phyloP scores from a whole-genome alignment of 2,797 vertebrate genomes.

The Macropus fuliginosus region DNA sequence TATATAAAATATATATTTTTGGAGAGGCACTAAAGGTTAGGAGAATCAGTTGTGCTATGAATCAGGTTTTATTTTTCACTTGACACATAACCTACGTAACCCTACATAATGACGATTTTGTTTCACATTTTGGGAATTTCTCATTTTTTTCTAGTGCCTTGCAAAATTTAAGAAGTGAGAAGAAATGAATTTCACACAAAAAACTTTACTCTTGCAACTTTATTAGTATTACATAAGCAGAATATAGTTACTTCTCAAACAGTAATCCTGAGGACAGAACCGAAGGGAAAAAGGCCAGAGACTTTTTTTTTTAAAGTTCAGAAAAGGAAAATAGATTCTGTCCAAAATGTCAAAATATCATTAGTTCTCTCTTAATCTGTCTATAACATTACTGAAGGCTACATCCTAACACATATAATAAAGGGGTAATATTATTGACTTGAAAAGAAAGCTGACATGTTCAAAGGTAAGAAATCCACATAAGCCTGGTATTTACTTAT shows the following conservation, averaged over 20 bases:
- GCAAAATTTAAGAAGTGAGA: constrained; percentile 18
- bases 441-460: constrained; percentile 26
- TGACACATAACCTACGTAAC: constrained; percentile 1
- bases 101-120: constrained; percentile 17
- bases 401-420: background rate
- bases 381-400: constrained; percentile 47
- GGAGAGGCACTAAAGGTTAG: background rate
- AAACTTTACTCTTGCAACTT: constrained; percentile 75
- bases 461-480: constrained; percentile 53
- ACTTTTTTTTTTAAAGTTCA: background rate
- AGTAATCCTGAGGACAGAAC: constrained; percentile 30
- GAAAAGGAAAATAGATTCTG: constrained; percentile 37
- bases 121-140: constrained; percentile 26
- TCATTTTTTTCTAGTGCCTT: background rate
- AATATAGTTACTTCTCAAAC: constrained; percentile 59
- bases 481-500: constrained; percentile 17
- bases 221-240: constrained; percentile 79
- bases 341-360: constrained; percentile 24
- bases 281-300: constrained; percentile 39
- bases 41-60: background rate
- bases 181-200: constrained; percentile 42
- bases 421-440: constrained; percentile 32
- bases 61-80: background rate
- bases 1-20: background rate
- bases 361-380: constrained; percentile 23